Percentiles rank a stretch among this genome's conserved stretches.
phyloP scores from a whole-genome alignment of 2,113 vertebrate species.

The Ondatra zibethicus region DNA sequence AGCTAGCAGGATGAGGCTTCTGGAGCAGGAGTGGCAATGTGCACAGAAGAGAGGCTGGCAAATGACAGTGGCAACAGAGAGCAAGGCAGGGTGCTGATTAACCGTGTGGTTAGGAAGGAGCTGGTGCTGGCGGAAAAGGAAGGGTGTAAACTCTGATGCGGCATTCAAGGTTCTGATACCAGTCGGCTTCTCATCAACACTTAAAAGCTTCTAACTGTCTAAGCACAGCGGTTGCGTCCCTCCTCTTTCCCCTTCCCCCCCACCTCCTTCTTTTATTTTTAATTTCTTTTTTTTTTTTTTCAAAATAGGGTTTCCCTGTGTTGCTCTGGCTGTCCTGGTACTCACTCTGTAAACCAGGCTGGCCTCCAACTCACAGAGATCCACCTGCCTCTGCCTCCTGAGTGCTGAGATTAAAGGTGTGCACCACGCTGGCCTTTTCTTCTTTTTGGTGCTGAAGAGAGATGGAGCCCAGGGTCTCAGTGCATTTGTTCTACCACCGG shows the following conservation, averaged over 20 bases:
- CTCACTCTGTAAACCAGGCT: background rate
- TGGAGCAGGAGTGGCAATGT: background rate
- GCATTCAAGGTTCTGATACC: background rate
- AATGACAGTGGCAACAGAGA: background rate
- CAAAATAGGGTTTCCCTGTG: background rate
- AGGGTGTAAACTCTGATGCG: constrained; percentile 55
- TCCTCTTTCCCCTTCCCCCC: background rate
- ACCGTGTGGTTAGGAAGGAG: background rate
- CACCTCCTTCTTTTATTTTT: background rate
- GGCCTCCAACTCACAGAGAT: background rate
- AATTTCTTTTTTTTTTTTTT: background rate
- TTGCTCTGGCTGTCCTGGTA: background rate
- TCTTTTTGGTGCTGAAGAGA: background rate
- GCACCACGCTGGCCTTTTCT: background rate
- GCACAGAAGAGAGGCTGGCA: background rate
- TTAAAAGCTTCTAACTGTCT: background rate
- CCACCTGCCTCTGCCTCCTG: background rate
- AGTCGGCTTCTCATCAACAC: background rate
- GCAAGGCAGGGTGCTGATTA: background rate
- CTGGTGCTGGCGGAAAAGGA: constrained; percentile 34
- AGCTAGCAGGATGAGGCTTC: background rate
- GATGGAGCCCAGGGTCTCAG: background rate
- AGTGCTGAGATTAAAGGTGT: background rate
- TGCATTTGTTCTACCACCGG: background rate
- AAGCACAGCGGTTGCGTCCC: background rate